Evolutionary conservation across 2,888 invertebrate species (phyloP).

Genomic region (Heliconius ethilla): DNA sequence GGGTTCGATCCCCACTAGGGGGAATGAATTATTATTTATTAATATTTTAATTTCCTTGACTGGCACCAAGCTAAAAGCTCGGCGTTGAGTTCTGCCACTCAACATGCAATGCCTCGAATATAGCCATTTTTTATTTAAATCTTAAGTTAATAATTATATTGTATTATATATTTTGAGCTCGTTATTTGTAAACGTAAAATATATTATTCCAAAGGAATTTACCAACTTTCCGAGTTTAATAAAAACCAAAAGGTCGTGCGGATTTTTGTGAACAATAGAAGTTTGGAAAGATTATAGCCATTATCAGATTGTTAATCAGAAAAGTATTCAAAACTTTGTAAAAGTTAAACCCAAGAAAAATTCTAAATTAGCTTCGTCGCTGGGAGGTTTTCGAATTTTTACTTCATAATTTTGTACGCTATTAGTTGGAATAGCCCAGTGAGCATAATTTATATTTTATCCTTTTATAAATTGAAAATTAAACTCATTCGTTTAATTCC

Average conservation of each 20-base stretch:
- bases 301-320: conserved; percentile 50
- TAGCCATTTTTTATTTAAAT: too few relatives aligned
- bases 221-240: conserved; percentile 29
- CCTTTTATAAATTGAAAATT: conserved; percentile 32
- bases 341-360: conserved; percentile 44
- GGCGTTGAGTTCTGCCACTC: too few relatives aligned
- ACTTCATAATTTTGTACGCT: conserved; percentile 42
- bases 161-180: conserved; percentile 3
- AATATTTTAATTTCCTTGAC: too few relatives aligned
- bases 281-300: conserved; percentile 45
- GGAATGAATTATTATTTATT: too few relatives aligned
- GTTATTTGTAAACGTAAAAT: conserved; percentile 1
- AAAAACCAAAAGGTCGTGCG: conserved; percentile 40
- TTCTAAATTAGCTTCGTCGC: conserved; percentile 42
- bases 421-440: conserved; percentile 37
- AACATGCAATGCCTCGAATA: too few relatives aligned
- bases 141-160: background rate
- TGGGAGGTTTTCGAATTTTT: conserved; percentile 39
- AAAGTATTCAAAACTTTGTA: conserved; percentile 46
- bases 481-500: conserved; percentile 28
- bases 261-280: conserved; percentile 41
- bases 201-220: conserved; percentile 28
- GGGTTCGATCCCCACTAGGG: too few relatives aligned
- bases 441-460: conserved; percentile 36
- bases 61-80: too few relatives aligned